Conservation (phyloP, 2,113 vertebrate species). For the Burhinus bistriatus region DNA sequence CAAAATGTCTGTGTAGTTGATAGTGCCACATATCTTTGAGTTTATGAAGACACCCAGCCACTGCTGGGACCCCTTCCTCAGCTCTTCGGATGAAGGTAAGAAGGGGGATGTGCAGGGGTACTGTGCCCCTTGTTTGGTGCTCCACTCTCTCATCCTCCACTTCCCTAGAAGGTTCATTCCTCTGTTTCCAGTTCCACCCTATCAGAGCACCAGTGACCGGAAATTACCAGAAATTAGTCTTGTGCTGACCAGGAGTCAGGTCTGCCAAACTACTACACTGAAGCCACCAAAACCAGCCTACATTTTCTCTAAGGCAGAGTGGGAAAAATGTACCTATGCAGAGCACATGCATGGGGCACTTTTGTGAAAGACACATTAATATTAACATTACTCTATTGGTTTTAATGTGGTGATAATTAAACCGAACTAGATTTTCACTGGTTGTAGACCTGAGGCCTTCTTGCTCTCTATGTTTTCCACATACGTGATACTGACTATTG, state of each 20-base stretch:
- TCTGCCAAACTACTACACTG: not conserved
- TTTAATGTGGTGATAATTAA: not conserved
- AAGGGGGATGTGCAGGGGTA: fast-evolving
- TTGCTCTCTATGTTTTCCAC: not conserved
- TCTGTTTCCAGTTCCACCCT: not conserved
- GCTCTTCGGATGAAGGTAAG: not conserved
- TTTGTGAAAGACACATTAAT: not conserved
- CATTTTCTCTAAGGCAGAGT: not conserved
- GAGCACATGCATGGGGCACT: fast-evolving
- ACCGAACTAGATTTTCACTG: not conserved
- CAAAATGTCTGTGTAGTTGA: not conserved
- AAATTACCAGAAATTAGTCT: not conserved
- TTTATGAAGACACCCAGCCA: not conserved
- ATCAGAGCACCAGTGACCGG: not conserved
- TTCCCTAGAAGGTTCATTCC: not conserved
- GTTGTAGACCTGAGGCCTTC: not conserved
- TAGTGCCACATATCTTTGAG: not conserved
- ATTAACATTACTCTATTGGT: not conserved
- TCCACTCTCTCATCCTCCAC: not conserved
- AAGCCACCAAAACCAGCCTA: not conserved
- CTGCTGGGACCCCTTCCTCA: not conserved
- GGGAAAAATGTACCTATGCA: not conserved
- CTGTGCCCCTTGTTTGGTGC: fast-evolving
- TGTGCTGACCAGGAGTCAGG: not conserved
- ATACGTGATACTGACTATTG: not conserved